Evolutionary conservation across 2,797 vertebrate genomes (phyloP), one percentile per base, ranked within the genome.

Genomic region (Sardinella longiceps): DNA sequence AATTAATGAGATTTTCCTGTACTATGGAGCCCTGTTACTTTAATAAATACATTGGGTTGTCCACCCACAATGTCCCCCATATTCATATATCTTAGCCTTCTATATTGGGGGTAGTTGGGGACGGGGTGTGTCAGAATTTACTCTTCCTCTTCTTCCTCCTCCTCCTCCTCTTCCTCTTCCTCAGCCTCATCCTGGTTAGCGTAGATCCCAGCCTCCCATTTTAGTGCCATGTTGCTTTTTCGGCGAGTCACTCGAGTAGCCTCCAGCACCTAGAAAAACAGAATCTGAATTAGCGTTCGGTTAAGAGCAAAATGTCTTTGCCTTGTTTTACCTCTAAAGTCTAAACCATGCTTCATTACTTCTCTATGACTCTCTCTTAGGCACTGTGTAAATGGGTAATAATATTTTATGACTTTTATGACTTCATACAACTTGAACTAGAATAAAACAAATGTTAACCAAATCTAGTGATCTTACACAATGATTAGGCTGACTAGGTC

Each of bases 221-320:
- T 95, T 84, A 97, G 85, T 0, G 97, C 96, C 94, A 99, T 96
- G 48, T 98, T 96, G 5, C 98, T 99, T 95, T 99, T 99, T 85
- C 98, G 96, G 89, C 98, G 95, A 86, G 97, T 98, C 86, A 99
- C 97, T 9, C 98, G 95, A 1, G 98, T 99, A 0, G 98, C 98
- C 91, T 99, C 98, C 6, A 99, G 95, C 88, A 99, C 98, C 98
- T 99, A 93, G 25, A 7, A 15, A 81, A 84, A 81, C 1, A 63
- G 81, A 58, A n/a, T 6, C 53, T 14, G 33, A 28, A 15, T 81
- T 18, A 84, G 56, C 53, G 18, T 48, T 7, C 5, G 15, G 66
- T 5, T 14, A 9, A 39, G 18, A 43, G 7, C 5, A 20, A 43
- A 39, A 77, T 20, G 12, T 39, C 33, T 5, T 58, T n/a, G 20